Percentiles rank a stretch among this genome's conserved stretches.
Evolutionary conservation across 1,140 invertebrate species (phyloP).

Genomic region (Triops cancriformis): DNA sequence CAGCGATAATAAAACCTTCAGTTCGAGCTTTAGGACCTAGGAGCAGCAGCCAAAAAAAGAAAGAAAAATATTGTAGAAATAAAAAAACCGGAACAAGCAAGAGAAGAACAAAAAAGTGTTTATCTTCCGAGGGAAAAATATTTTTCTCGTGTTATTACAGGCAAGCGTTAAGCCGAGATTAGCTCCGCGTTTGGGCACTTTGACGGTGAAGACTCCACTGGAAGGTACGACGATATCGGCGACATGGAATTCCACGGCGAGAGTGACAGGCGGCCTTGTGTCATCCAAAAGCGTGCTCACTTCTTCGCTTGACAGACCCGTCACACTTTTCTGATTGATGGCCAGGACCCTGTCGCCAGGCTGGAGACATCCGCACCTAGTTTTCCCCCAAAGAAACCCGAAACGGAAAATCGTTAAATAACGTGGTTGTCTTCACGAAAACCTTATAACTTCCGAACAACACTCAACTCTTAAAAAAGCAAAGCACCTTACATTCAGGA

Average conservation of each 20-base stretch:
- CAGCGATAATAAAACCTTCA: conserved; percentile 65
- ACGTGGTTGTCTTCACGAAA: background rate
- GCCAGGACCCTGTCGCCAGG: conserved; percentile 71
- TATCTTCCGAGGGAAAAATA: background rate
- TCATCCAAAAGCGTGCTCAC: conserved; percentile 43
- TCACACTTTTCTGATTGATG: conserved; percentile 56
- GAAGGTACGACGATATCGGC: conserved; percentile 83
- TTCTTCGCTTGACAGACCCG: conserved; percentile 44
- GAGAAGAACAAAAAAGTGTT: background rate
- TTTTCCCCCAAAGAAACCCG: conserved; percentile 16
- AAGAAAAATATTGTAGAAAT: background rate
- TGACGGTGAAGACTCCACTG: conserved; percentile 80
- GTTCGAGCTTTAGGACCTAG: conserved; percentile 38
- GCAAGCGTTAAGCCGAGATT: conserved; percentile 81
- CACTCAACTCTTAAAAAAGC: background rate
- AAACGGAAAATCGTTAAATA: conserved; percentile 29
- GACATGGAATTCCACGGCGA: conserved; percentile 82
- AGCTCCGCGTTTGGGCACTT: conserved; percentile 63
- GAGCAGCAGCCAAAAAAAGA: conserved; percentile 26
- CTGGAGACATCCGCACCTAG: conserved; percentile 64
- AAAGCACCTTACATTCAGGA: conserved; percentile 29
- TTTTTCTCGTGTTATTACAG: conserved; percentile 42
- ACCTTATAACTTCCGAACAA: background rate
- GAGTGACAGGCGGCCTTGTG: conserved; percentile 40
- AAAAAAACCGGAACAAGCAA: conserved; percentile 16